Base-by-base conservation (phyloP, 2,888 invertebrate species). In the Bugulina stolonifera region DNA sequence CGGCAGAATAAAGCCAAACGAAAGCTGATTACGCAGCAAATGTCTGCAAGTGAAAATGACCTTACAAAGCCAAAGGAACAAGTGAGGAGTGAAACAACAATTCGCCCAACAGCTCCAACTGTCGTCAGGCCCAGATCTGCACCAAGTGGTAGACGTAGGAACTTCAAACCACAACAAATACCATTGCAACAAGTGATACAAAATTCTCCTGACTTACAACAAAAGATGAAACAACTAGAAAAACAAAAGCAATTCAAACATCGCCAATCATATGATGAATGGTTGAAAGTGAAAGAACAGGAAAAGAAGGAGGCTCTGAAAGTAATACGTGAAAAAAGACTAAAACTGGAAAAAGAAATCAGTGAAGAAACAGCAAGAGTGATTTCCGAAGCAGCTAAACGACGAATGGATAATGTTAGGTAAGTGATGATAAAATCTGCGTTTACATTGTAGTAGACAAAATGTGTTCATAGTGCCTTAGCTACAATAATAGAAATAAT, bases 291-390 rank as follows among this genome's bases (percentile, higher is more conserved):
- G 69, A 80, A 81, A 75, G 74, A 78, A 43, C 75, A 74, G 69
- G 75, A 79, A 71, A 78, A 79, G 69, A 73, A 72, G 22, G 71
- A 73, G n/a, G 76, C 75, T 69, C 75, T 76, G 72, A 78, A 71
- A 69, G 73, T 76, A 58, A 71, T 75, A 32, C 76, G 76, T 72
- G 74, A 76, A 72, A 73, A 75, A 35, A 76, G 73, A 64, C 75
- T 78, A 58, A 77, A 76, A 72, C 77, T 78, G 27, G 73, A 73
- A 71, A 76, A 78, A 14, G 79, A 79, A 69, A 79, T 79, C n/a
- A 79, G 80, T 72, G 79, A 80, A 55, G 80, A 81, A 71, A 69
- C 79, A 3, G 77, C 77, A 22, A 76, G 78, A 54, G 74, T 80
- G 25, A 75, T 80, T 55, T 78, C 80, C 27, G 79, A 78, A 43